Evolutionary conservation across 2,113 vertebrate species (phyloP).

Genomic region (Prinia subflava): DNA sequence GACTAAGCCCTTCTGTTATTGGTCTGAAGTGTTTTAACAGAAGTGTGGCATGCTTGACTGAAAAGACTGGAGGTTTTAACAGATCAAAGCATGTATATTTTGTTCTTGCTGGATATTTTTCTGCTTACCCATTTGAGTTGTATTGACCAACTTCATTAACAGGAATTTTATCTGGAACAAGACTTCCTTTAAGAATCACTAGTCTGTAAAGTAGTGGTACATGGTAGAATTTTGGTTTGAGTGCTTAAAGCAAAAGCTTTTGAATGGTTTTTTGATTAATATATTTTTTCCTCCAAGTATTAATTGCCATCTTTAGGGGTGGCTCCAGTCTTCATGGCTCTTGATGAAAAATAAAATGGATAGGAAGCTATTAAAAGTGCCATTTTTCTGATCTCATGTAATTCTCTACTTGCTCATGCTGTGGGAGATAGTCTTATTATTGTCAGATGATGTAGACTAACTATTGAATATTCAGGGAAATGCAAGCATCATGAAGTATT

Average conservation of each 20-base stretch:
- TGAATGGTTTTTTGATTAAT: not conserved
- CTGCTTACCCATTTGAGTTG: not conserved
- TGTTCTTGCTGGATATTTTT: not conserved
- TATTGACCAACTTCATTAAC: not conserved
- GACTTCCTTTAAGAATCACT: not conserved
- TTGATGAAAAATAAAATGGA: not conserved
- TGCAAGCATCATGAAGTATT: not conserved
- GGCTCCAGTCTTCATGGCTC: not conserved
- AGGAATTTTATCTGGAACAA: not conserved
- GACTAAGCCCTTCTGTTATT: conserved; percentile 28
- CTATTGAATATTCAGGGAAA: not conserved
- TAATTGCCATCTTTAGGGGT: not conserved
- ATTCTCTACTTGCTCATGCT: not conserved
- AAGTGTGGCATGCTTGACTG: conserved; percentile 54
- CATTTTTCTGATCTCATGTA: not conserved
- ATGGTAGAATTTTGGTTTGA: not conserved
- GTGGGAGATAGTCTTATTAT: not conserved
- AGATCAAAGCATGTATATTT: not conserved
- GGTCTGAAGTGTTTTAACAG: conserved; percentile 57
- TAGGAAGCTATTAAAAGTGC: not conserved
- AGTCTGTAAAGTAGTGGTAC: not conserved
- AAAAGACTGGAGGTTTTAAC: conserved; percentile 4
- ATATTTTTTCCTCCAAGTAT: fast-evolving
- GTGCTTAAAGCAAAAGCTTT: not conserved
- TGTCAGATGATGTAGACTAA: not conserved